Conservation (phyloP, 2,113 vertebrate genomes). For the Baryphthengus martii region DNA sequence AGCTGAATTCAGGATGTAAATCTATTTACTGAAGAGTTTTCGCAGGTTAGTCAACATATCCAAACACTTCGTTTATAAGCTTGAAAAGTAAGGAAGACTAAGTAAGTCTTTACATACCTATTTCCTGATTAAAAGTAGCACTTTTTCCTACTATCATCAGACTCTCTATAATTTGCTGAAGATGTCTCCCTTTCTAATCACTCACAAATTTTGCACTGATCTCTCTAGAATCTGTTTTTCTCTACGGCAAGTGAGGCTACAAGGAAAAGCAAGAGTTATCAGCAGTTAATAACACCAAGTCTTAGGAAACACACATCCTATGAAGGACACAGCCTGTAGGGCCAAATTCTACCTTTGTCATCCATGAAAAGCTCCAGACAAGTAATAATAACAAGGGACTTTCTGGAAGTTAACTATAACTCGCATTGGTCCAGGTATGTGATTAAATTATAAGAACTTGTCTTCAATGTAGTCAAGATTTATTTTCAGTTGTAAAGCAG, state of each 20-base stretch:
- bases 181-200: background rate
- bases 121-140: slow-evolving; percentile 31
- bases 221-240: slow-evolving; percentile 3
- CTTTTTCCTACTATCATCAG: background rate
- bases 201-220: background rate
- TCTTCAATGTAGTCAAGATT: background rate
- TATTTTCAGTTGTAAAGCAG: background rate
- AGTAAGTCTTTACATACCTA: background rate
- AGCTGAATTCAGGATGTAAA: slow-evolving; percentile 22
- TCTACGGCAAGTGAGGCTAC: background rate
- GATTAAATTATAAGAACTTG: background rate
- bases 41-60: background rate
- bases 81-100: background rate
- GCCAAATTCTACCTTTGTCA: background rate
- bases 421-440: background rate
- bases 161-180: background rate
- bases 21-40: slow-evolving; percentile 29
- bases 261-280: background rate
- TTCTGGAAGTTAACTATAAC: background rate
- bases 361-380: background rate
- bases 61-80: slow-evolving; percentile 12
- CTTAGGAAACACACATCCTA: background rate
- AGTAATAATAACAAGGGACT: background rate
- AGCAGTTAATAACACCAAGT: background rate
- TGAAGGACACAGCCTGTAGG: background rate